These are phyloP conservation scores for Cynoglossus semilaevis DNA, from an alignment of 2,113 vertebrate species.

Conservation along the genomic window DNA sequence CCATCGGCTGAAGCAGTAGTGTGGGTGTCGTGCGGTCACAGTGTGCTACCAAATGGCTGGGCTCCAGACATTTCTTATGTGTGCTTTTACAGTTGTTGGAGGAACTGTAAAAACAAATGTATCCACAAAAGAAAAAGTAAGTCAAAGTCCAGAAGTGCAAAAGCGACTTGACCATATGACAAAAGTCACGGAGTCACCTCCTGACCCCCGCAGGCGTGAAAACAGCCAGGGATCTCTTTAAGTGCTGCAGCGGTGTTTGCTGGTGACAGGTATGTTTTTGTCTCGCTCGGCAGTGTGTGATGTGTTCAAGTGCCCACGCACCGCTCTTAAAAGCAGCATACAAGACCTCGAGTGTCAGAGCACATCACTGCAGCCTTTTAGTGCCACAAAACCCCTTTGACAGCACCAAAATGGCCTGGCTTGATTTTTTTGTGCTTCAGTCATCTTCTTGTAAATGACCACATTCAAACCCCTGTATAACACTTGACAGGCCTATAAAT, in stretches of 20 bases:
- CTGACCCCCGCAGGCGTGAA: constrained; percentile 46
- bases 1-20: no score
- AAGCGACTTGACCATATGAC: constrained; percentile 27
- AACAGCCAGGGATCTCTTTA: constrained; percentile 53
- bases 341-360: constrained; percentile 72
- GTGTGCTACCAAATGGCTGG: no score
- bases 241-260: constrained; percentile 58
- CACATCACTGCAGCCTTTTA: constrained; percentile 74
- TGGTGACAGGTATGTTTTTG: constrained; percentile 75
- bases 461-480: constrained; percentile 53
- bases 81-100: not conserved
- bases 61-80: no score
- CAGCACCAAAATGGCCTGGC: constrained; percentile 73
- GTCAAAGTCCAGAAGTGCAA: constrained; percentile 24
- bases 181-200: constrained; percentile 47
- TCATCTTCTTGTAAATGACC: constrained; percentile 64
- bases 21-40: no score
- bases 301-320: constrained; percentile 67
- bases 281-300: constrained; percentile 64
- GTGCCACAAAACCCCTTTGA: constrained; percentile 71
- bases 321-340: constrained; percentile 74
- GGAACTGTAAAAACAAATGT: constrained; percentile 6
- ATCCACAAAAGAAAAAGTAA: constrained; percentile 1
- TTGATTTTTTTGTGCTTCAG: constrained; percentile 58
- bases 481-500: constrained; percentile 61